Evolutionary conservation across 2,797 vertebrate species (phyloP).

Genomic region (Alca torda): DNA sequence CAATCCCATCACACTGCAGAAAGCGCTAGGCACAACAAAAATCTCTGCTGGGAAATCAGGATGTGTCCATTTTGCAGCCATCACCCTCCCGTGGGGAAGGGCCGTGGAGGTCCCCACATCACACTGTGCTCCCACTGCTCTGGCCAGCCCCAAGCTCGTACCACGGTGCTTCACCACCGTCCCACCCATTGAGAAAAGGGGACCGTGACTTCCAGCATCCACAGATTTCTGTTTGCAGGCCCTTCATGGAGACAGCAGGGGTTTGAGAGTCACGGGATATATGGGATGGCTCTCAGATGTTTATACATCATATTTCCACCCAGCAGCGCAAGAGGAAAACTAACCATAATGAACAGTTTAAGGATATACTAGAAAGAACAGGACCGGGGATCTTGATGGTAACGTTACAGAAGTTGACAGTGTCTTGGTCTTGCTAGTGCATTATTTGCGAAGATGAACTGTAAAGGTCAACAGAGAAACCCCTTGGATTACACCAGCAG

Average conservation of each 20-base stretch:
- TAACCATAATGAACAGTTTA: background rate
- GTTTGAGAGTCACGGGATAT: rapidly evolving
- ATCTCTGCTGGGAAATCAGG: background rate
- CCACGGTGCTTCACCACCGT: rapidly evolving
- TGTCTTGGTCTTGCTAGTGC: background rate
- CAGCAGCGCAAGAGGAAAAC: background rate
- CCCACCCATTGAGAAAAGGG: background rate
- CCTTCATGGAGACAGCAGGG: background rate
- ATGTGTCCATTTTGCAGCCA: rapidly evolving
- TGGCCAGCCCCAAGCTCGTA: rapidly evolving
- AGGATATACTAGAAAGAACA: background rate
- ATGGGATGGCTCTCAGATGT: background rate
- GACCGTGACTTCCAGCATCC: background rate
- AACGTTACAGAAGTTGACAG: background rate
- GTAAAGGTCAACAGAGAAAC: background rate
- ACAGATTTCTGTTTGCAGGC: background rate
- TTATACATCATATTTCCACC: background rate
- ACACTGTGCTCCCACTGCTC: background rate
- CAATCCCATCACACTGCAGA: background rate
- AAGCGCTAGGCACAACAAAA: background rate
- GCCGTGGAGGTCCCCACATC: rapidly evolving
- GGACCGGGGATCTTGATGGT: background rate
- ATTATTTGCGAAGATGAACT: background rate
- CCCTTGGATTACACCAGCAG: background rate
- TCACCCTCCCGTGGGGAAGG: background rate